phyloP scores from a whole-genome alignment of 1,140 invertebrate genomes.

The Apis dorsata region DNA sequence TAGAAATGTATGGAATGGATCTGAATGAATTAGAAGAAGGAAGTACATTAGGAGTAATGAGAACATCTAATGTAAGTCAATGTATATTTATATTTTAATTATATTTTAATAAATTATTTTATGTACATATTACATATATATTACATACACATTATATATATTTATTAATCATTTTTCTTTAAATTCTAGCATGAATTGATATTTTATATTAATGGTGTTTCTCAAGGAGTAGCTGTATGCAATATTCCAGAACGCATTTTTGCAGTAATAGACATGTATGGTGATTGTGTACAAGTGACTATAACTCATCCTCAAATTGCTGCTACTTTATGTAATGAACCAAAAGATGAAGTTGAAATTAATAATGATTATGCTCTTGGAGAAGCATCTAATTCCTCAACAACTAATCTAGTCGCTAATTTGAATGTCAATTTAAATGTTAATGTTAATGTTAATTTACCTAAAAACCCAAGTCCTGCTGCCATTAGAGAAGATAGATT shows the following conservation, averaged over 20 bases:
- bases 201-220: constrained; percentile 94
- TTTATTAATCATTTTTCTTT: constrained; percentile 47
- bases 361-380: constrained; percentile 75
- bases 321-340: constrained; percentile 49
- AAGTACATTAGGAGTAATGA: constrained; percentile 91
- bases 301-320: constrained; percentile 77
- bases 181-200: constrained; percentile 87
- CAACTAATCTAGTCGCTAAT: constrained; percentile 76
- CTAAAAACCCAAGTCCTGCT: constrained; percentile 74
- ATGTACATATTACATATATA: no score
- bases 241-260: constrained; percentile 89
- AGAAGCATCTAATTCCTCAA: constrained; percentile 73
- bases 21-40: constrained; percentile 92
- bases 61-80: constrained; percentile 85
- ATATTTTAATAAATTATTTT: not conserved
- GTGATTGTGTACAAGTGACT: constrained; percentile 94
- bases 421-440: constrained; percentile 79
- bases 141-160: not conserved
- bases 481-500: constrained; percentile 83
- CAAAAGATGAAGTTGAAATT: constrained; percentile 72
- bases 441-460: constrained; percentile 79
- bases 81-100: not conserved
- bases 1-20: constrained; percentile 92
- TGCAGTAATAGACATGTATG: constrained; percentile 95
- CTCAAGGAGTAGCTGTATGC: constrained; percentile 91